Evolutionary conservation across 2,113 vertebrate genomes (phyloP).

Genomic region (Isichthys henryi): DNA sequence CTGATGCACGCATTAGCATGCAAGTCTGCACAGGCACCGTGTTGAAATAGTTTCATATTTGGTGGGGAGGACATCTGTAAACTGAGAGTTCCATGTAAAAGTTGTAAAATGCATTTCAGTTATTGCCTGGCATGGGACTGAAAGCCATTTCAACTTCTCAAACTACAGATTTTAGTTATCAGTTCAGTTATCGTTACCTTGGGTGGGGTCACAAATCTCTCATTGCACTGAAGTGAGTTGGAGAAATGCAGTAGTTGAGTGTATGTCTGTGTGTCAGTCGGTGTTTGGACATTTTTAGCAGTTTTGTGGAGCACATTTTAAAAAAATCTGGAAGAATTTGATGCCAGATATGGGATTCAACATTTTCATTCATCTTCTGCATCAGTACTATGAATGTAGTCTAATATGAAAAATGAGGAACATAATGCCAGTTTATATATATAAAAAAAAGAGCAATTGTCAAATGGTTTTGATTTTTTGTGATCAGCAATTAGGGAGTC

Average conservation of each 20-base stretch:
- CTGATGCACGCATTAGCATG: too few species aligned
- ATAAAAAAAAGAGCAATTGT: neutral
- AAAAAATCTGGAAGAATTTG: neutral
- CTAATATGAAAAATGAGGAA: neutral
- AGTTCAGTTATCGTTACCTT: neutral
- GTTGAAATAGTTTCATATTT: neutral
- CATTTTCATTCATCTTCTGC: neutral
- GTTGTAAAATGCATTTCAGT: neutral
- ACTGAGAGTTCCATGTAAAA: neutral
- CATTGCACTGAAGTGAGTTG: neutral
- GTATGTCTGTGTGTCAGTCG: neutral
- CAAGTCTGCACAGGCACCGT: neutral
- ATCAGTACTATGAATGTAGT: neutral
- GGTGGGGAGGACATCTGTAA: neutral
- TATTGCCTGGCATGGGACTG: neutral
- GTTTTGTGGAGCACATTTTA: neutral
- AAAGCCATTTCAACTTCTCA: neutral
- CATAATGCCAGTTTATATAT: neutral
- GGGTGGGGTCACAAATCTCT: neutral
- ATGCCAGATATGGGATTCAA: neutral
- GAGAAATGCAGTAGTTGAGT: neutral
- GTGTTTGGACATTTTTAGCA: neutral
- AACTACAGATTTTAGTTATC: neutral
- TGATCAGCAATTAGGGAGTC: neutral
- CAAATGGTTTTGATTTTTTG: neutral